phyloP scores from a whole-genome alignment of 1,140 invertebrate genomes.

The Phymorhynchus buccinoides region DNA sequence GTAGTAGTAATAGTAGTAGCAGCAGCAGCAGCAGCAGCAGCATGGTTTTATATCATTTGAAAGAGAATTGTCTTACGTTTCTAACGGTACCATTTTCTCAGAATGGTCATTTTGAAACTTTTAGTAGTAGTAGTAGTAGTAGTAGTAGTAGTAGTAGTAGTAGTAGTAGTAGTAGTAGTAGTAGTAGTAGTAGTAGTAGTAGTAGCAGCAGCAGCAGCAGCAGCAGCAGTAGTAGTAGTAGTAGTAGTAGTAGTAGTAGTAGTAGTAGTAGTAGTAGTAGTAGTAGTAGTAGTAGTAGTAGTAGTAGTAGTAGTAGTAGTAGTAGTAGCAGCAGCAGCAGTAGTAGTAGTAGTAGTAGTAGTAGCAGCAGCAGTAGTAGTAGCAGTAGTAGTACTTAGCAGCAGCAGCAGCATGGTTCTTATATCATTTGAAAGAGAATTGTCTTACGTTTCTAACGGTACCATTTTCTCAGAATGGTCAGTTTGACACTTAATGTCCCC shows the following conservation, averaged over 20 bases:
- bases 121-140: slow-evolving; percentile 12
- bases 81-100: too few species aligned
- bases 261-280: slow-evolving; percentile 11
- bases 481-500: too few species aligned
- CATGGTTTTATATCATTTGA: background rate
- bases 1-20: slow-evolving; percentile 15
- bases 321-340: background rate
- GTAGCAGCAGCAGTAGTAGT: slow-evolving; percentile 5
- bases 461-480: too few species aligned
- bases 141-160: slow-evolving; percentile 16
- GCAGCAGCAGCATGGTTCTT: too few species aligned
- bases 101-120: background rate
- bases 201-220: slow-evolving; percentile 1
- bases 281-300: slow-evolving; percentile 17
- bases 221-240: slow-evolving; percentile 6
- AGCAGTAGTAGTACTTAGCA: slow-evolving; percentile 10
- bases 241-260: slow-evolving; percentile 16
- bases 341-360: slow-evolving; percentile 14
- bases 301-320: slow-evolving; percentile 16
- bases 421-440: too few species aligned
- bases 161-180: slow-evolving; percentile 17
- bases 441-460: too few species aligned
- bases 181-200: slow-evolving; percentile 16
- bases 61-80: too few species aligned
- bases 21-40: slow-evolving; percentile 12